Evolutionary conservation across 2,113 vertebrate species (phyloP), one percentile per base, ranked within the genome.

Genomic region (Naja naja): DNA sequence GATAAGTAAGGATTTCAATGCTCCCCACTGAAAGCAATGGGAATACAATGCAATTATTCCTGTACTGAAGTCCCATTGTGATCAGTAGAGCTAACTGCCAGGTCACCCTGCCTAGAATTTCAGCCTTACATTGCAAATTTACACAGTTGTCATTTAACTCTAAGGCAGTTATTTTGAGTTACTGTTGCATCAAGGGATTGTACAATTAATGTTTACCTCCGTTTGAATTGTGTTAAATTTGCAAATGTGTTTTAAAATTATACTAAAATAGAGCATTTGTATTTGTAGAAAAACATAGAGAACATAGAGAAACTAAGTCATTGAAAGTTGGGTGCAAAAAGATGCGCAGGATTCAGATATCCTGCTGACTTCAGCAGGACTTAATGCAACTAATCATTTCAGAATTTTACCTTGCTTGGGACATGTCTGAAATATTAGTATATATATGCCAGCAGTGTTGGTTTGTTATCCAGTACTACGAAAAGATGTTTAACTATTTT

Each of bases 181-280:
- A 81, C 74, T 81, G 7, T 81, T 81, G 74, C 6, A 9, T 69
- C 64, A 45, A 89, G 2, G 39, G 34, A 89, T 30, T 60, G 11
- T 27, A 45, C 9, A 23, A 4, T 89, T 43, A 81, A 22, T 20
- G 16, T 23, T 88, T 64, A 27, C 60, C 58, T 43, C 39, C 23
- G 9, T 39, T 87, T 52, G 30, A 30, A 8, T 64, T 49, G 55
- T 49, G 30, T 64, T 56, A 87, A 45, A 49, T 23, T 58, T 52
- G 56, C n/a, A 64, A 52, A n/a, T 39, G 1, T 0, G 20, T 39
- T 25, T 8, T 45, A 43, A 43, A 25, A 55, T 27, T n/a, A 53
- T 69, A 89, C 18, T 87, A 58, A 89, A 93, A 95, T 96, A 96
- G 94, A 94, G 93, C 88, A 94, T 92, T 96, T 97, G 30, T 96